These are phyloP conservation scores for Leptinotarsa haldemani DNA, from an alignment of 2,888 invertebrate genomes.

Conservation along the genomic window DNA sequence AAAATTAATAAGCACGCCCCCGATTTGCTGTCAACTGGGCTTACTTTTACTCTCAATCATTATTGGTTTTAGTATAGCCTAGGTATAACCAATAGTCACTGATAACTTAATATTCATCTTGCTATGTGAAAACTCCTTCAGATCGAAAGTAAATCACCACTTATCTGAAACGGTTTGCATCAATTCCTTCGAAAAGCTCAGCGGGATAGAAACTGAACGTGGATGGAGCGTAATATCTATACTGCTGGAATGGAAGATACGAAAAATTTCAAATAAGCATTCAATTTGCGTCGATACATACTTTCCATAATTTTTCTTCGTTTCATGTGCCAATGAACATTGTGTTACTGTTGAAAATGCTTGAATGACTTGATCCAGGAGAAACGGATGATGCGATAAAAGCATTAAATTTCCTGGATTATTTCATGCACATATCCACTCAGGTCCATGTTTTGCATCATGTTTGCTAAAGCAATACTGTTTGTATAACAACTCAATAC, in stretches of 20 bases:
- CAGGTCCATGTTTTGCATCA: too few relatives aligned
- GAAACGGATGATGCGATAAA: slow-evolving; percentile 4
- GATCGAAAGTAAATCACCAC: too few relatives aligned
- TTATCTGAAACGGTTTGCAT: neutral
- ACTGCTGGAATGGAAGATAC: neutral
- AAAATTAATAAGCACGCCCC: too few relatives aligned
- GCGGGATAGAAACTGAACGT: neutral
- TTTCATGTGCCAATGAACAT: slow-evolving; percentile 3
- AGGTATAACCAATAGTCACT: too few relatives aligned
- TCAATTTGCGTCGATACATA: neutral
- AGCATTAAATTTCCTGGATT: neutral
- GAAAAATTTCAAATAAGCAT: neutral
- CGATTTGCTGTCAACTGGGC: too few relatives aligned
- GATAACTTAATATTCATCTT: too few relatives aligned
- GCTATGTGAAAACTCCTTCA: too few relatives aligned
- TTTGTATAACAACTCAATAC: neutral
- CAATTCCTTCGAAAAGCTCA: slow-evolving; percentile 4
- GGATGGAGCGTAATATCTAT: neutral
- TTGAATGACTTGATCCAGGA: neutral
- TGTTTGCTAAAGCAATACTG: too few relatives aligned
- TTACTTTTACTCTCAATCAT: too few relatives aligned
- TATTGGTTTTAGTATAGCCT: too few relatives aligned
- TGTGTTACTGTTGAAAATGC: too few relatives aligned
- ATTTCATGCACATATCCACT: neutral
- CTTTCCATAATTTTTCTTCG: slow-evolving; percentile 5